phyloP scores from a whole-genome alignment of 2,797 vertebrate genomes.

The Sebastiscus albofasciatus region DNA sequence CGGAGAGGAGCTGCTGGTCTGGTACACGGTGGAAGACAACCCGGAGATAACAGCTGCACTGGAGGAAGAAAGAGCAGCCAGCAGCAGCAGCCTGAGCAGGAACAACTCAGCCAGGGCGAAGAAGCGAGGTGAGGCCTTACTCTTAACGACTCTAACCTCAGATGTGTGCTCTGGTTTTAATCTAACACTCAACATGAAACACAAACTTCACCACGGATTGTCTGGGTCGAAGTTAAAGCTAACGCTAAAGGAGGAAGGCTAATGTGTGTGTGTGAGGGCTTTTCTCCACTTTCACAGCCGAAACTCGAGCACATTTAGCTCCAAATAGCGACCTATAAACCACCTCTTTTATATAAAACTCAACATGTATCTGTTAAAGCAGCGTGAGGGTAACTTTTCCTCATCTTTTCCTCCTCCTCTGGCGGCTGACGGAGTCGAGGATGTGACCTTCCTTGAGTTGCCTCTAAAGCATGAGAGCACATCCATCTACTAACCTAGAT shows the following conservation, averaged over 20 bases:
- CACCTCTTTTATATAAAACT: rapidly evolving
- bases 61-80: constrained; percentile 91
- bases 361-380: background rate
- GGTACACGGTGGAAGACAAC: constrained; percentile 98
- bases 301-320: constrained; percentile 28
- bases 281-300: constrained; percentile 59
- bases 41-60: constrained; percentile 97
- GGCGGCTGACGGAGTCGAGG: constrained; percentile 71
- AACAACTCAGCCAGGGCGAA: constrained; percentile 87
- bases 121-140: constrained; percentile 89
- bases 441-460: constrained; percentile 84
- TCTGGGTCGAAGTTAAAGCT: constrained; percentile 67
- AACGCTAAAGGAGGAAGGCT: constrained; percentile 66
- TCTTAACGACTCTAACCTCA: background rate
- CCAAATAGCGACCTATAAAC: background rate
- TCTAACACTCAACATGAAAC: no score
- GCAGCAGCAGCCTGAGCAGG: constrained; percentile 85
- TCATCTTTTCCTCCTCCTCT: constrained; percentile 42
- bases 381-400: constrained; percentile 42
- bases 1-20: constrained; percentile 94
- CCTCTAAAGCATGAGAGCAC: constrained; percentile 63
- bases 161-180: background rate
- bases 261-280: constrained; percentile 62
- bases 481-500: constrained; percentile 55
- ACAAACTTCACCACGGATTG: background rate